Base-by-base conservation (phyloP, 1,140 invertebrate species). In the Trichonephila inaurata region DNA sequence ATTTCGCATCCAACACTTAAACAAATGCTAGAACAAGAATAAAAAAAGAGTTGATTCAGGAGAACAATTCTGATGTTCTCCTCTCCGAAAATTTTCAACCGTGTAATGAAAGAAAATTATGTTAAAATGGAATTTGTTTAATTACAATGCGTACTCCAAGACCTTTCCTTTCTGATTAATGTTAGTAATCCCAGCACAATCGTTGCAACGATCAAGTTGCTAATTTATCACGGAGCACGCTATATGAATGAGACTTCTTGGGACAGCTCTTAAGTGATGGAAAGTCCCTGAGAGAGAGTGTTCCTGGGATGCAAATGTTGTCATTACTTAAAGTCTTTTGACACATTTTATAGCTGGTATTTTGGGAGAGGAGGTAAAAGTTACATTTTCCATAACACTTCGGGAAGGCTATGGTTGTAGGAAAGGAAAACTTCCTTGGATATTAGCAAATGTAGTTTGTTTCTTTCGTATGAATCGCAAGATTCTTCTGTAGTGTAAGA, bases 41-140 rank as follows among this genome's bases (percentile, higher is more conserved):
- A 24, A 69, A 24, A 28, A 24, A 24, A 28, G n/a, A 21, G n/a
- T 24, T 24, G n/a, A 69, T 69, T 69, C 10, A 24, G 3, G 72
- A 40, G 24, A 77, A 24, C 10, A 69, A 40, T 69, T 6, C n/a
- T 69, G 66, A 24, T 33, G 28, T 77, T 77, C 21, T 21, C 21
- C 14, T 2, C 16, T 64, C 28, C 28, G 14, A 77, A 77, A 77
- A 28, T 33, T 14, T 33, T 40, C 16, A 5, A 40, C 16, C 33
- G 33, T 33, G 4, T 24, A 77, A 77, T 19, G 72, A 77, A 77
- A 77, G n/a, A 85, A 60, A 85, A 85, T 85, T 85, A 85, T 85
- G 44, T 24, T 85, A n/a, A 85, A 85, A 60, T 85, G 58, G 82
- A 85, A 85, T 85, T 85, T 77, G 82, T 60, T 85, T 85, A 85